These are phyloP conservation scores for Planococcus citri DNA, from an alignment of 1,140 invertebrate genomes.

Conservation along the genomic window DNA sequence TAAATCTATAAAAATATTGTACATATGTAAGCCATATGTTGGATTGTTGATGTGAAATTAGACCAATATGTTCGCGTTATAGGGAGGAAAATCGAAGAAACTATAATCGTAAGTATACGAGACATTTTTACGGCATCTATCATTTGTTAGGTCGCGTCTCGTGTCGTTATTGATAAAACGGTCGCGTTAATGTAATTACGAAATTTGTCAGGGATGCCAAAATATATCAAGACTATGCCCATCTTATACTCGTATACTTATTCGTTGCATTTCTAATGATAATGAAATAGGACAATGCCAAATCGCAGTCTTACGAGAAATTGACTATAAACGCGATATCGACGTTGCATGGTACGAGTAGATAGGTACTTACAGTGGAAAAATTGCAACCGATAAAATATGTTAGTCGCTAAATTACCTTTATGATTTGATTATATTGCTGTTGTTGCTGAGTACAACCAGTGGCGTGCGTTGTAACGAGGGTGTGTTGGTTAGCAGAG, in stretches of 20 bases:
- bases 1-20: slow-evolving; percentile 83
- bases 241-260: no score
- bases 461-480: not conserved
- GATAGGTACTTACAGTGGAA: no score
- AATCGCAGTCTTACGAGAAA: no score
- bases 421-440: slow-evolving; percentile 18
- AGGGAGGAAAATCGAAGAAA: not conserved
- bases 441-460: not conserved
- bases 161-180: not conserved
- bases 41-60: no score
- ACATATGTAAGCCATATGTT: slow-evolving; percentile 15
- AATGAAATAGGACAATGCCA: no score
- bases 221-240: no score
- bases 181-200: not conserved
- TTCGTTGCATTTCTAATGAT: no score
- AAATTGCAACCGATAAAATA: not conserved
- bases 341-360: no score
- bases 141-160: not conserved
- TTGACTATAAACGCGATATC: no score
- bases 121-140: not conserved
- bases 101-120: not conserved
- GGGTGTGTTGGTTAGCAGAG: slow-evolving; percentile 13
- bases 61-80: no score
- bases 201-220: not conserved
- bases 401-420: not conserved